Conservation (phyloP, 2,113 vertebrate genomes). For the Promerops cafer region DNA sequence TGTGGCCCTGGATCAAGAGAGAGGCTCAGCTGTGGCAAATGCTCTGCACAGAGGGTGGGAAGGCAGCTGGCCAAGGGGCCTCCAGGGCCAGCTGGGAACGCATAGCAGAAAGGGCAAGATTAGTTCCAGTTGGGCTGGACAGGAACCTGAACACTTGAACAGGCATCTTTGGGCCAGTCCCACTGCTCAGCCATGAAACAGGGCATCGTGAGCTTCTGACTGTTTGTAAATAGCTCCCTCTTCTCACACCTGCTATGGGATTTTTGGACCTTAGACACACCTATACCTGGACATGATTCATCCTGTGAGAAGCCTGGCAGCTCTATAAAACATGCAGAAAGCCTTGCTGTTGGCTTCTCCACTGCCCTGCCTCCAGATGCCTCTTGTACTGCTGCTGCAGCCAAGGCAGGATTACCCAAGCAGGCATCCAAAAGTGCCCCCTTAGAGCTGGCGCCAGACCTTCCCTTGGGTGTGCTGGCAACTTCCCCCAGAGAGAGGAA, state of each 20-base stretch:
- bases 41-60: neutral
- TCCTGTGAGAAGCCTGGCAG: neutral
- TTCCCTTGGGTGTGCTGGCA: neutral
- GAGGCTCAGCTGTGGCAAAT: neutral
- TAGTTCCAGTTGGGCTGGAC: neutral
- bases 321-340: neutral
- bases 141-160: neutral
- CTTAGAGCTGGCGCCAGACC: neutral
- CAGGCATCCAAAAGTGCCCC: neutral
- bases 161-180: neutral
- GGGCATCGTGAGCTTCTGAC: fast-evolving
- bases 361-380: neutral
- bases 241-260: neutral
- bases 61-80: neutral
- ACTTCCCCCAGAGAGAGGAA: neutral
- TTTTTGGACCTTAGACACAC: neutral
- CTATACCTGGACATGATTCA: neutral
- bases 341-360: neutral
- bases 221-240: neutral
- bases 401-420: neutral
- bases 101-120: neutral
- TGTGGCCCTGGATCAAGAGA: neutral
- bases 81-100: neutral
- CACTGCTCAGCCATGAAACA: neutral
- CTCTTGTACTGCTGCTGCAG: neutral